Base-by-base conservation (phyloP, 2,113 vertebrate species). In the Oreochromis niloticus region DNA sequence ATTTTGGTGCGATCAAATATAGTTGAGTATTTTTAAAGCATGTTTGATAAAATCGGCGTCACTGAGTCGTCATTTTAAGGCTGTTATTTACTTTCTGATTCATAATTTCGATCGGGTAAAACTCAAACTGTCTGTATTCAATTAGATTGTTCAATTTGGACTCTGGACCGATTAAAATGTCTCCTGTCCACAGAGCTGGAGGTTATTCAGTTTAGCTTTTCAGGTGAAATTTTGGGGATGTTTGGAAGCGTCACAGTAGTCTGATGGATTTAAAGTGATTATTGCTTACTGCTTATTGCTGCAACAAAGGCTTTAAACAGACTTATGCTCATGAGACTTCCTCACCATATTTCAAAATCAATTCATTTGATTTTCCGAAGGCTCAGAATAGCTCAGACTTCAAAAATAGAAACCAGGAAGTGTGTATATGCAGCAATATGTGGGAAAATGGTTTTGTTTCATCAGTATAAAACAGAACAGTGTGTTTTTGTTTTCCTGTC, bases 101-200 rank as follows among this genome's bases (percentile, higher is more conserved):
- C 22, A 2, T 43, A 43, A 71, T 27, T 71, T 16, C 0, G 1
- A 71, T 6, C 24, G 22, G 19, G n/a, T 27, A 43, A 16, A 71
- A 71, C 3, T 43, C 36, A 9, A 0, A 43, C 22, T 46, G 13
- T 46, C 68, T 73, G 5, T 41, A 41, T 46, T 46, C 3, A 66
- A 66, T 66, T 66, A 36, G 66, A 43, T 24, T 43, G 0, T 43
- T 6, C 2, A 17, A 46, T 46, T 27, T 73, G 68, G 41, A 9
- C 12, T 24, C 36, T 1, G 3, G 12, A 43, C 66, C 6, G 4
- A 0, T 73, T 10, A 73, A 73, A 73, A 48, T 73, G 14, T 48
- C 0, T 73, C 0, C 1, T 46, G 17, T 48, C 68, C 0, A 0
- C 4, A 0, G 13, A 46, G 3, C 22, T 1, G 0, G n/a, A 43